Base-by-base conservation (phyloP, 2,888 invertebrate genomes). In the Nomada ferruginata region DNA sequence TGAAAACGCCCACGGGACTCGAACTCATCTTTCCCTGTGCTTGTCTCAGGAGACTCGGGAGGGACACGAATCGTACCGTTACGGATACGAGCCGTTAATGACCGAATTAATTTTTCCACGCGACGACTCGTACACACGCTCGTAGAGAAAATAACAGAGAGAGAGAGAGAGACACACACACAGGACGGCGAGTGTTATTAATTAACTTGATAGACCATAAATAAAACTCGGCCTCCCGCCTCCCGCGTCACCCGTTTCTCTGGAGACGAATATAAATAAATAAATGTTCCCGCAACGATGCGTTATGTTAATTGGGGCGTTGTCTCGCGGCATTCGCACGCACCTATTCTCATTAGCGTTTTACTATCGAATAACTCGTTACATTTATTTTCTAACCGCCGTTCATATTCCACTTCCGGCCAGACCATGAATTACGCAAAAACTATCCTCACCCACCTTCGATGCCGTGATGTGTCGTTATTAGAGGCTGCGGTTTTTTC, bases 281-380 rank as follows among this genome's bases (percentile, higher is more conserved):
- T 93, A 93, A 93, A 93, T 91, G 91, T 91, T 89, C 72, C 81
- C 87, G 85, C 85, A 36, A 82, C 85, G 88, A 91, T 91, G 92
- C 90, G 93, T 94, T 93, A 93, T 93, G 93, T 93, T 94, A 93
- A 94, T 94, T 94, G 92, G 93, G 94, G 94, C 94, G 94, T 94
- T 93, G 94, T 93, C 94, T 92, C 91, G 63, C 80, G 88, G 89
- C 84, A 90, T 90, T 84, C 85, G 84, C 91, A 92, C 93, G 92
- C 92, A 92, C 92, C 92, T 92, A 92, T 91, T 92, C 89, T 93
- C 92, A 93, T 93, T 92, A 93, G 90, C 88, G 88, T 86, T 90
- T 89, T 81, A 87, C 85, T 89, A 92, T 92, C 90, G 91, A 90
- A 90, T 86, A 61, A 85, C 89, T 85, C 87, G 88, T 89, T 90